Percentiles rank a stretch among this genome's conserved stretches.
Evolutionary conservation across 37 sponge, comb jelly and placozoan genomes (phyloP).

Genomic region (Tethya wilhelma): DNA sequence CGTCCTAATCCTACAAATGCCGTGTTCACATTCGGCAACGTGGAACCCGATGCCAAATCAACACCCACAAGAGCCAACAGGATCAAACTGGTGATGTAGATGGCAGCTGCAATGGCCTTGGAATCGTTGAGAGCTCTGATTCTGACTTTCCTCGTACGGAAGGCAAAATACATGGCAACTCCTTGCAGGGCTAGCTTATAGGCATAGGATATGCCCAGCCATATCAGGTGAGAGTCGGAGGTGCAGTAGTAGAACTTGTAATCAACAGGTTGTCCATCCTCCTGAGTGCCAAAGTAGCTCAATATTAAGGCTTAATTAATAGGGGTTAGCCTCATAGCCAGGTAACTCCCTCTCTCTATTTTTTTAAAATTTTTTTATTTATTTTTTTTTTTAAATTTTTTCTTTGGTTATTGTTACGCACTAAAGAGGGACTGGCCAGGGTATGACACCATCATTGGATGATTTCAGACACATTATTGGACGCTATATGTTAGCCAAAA

Average conservation of each 20-base stretch:
- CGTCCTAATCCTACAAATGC: not conserved
- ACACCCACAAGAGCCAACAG: not conserved
- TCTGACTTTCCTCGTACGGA: constrained; percentile 38
- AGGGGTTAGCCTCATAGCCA: not conserved
- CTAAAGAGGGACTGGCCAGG: not conserved
- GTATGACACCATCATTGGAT: not conserved
- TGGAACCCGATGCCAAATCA: not conserved
- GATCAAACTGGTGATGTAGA: constrained; percentile 32
- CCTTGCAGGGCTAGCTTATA: constrained; percentile 19
- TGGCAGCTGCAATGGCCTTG: constrained; percentile 19
- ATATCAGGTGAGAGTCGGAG: not conserved
- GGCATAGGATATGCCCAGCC: constrained; percentile 14
- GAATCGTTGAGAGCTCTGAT: constrained; percentile 48
- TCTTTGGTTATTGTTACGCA: constrained; percentile 1
- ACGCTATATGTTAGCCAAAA: too few species aligned
- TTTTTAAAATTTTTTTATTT: too few species aligned
- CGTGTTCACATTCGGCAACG: not conserved
- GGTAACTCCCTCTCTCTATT: not conserved
- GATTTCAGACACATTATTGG: too few species aligned
- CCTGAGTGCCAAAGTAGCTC: not conserved
- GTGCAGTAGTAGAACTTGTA: constrained; percentile 5
- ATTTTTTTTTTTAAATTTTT: too few species aligned
- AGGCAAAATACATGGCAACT: constrained; percentile 41
- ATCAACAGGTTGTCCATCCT: not conserved
- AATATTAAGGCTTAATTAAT: too few species aligned